phyloP scores from a whole-genome alignment of 2,797 vertebrate species.

The Danio choprae region DNA sequence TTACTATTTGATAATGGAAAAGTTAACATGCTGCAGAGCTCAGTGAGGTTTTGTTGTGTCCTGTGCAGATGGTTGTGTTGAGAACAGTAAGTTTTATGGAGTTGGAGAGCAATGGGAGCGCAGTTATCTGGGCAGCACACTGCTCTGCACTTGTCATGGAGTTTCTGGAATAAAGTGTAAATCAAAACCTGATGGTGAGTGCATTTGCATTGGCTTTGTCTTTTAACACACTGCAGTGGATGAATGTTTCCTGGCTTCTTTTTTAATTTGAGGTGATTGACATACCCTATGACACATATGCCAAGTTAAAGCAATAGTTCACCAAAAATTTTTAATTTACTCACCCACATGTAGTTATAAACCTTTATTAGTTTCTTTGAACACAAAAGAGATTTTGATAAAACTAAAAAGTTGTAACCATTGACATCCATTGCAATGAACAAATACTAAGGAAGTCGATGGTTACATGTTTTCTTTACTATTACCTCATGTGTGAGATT shows the following conservation, averaged over 20 bases:
- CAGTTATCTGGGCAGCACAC: constrained; percentile 84
- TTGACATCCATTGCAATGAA: too few relatives aligned
- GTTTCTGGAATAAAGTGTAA: constrained; percentile 92
- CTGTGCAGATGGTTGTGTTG: constrained; percentile 85
- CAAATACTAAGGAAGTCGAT: too few relatives aligned
- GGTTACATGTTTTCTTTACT: too few relatives aligned
- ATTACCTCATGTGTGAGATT: too few relatives aligned
- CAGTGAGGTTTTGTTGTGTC: constrained; percentile 18
- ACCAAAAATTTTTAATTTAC: too few relatives aligned
- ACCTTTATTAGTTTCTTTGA: too few relatives aligned
- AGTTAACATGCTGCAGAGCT: not conserved
- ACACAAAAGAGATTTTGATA: too few relatives aligned
- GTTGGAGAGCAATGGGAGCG: constrained; percentile 95
- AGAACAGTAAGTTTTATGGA: constrained; percentile 84
- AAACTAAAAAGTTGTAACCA: too few relatives aligned
- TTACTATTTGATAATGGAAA: not conserved
- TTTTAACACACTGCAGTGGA: not conserved
- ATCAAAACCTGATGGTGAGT: constrained; percentile 93
- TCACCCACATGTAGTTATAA: too few relatives aligned
- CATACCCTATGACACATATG: too few relatives aligned
- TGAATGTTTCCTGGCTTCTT: not conserved
- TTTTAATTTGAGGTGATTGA: too few relatives aligned
- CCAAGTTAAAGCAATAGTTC: too few relatives aligned
- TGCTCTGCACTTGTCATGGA: constrained; percentile 95
- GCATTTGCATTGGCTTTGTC: not conserved